phyloP scores from a whole-genome alignment of 2,113 vertebrate species.

The Elephas maximus region DNA sequence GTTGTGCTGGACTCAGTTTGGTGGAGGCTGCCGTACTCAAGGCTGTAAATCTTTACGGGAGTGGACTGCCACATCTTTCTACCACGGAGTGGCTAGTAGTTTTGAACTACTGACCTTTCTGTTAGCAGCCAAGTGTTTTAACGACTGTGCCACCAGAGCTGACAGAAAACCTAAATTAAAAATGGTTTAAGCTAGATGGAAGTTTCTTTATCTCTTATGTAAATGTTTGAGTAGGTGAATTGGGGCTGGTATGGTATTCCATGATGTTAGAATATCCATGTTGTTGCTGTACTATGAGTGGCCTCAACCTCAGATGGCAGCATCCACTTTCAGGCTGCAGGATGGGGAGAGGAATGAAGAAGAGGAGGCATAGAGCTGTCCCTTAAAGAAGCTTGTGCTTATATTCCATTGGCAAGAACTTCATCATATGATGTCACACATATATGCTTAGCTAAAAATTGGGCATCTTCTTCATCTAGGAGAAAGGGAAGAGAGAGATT shows the following conservation, averaged over 20 bases:
- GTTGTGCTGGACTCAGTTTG: too few species aligned
- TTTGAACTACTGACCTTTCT: too few species aligned
- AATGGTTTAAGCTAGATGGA: background rate
- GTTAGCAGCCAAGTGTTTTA: too few species aligned
- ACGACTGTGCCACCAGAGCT: too few species aligned
- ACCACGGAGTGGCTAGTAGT: too few species aligned
- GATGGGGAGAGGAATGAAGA: background rate
- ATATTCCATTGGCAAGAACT: background rate
- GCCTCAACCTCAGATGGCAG: background rate
- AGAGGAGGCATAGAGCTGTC: background rate
- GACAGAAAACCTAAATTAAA: constrained; percentile 12
- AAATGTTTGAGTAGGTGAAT: background rate
- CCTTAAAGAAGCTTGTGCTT: background rate
- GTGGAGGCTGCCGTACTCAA: too few species aligned
- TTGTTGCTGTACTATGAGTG: background rate
- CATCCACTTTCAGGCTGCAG: background rate
- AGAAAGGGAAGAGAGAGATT: background rate
- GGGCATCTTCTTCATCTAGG: background rate
- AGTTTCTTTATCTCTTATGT: background rate
- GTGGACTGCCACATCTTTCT: too few species aligned
- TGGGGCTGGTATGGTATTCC: background rate
- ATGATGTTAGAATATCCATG: background rate
- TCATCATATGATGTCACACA: background rate
- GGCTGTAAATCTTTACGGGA: too few species aligned
- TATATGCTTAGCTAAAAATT: background rate